Evolutionary conservation across 2,797 vertebrate genomes (phyloP).

Genomic region (Enteromius unitaeniatus): DNA sequence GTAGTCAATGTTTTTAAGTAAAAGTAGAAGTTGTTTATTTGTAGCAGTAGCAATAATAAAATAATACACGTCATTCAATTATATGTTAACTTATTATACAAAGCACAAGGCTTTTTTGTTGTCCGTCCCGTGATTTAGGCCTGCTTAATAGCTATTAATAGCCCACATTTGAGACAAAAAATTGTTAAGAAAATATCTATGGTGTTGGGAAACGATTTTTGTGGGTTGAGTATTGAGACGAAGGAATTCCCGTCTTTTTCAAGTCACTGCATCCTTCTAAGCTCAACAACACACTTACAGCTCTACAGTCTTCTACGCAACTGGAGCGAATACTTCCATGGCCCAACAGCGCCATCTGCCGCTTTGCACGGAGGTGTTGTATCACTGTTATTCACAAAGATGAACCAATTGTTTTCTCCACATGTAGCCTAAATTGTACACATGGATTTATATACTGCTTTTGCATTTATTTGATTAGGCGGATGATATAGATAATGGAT

Average conservation of each 20-base stretch:
- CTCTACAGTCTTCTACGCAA: background rate
- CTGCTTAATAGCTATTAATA: background rate
- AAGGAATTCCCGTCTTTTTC: background rate
- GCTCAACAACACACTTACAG: background rate
- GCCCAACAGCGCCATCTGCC: constrained; percentile 77
- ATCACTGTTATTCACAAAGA: background rate
- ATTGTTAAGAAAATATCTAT: background rate
- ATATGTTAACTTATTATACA: background rate
- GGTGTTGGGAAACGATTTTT: background rate
- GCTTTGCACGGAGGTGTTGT: constrained; percentile 41
- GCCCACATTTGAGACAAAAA: background rate
- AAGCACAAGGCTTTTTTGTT: background rate
- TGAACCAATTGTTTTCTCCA: background rate
- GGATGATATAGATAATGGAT: background rate
- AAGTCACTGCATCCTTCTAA: background rate
- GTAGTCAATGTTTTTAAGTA: too few species aligned
- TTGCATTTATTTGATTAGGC: background rate
- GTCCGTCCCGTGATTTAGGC: background rate
- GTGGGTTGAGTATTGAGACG: background rate
- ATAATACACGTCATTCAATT: background rate
- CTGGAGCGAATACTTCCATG: constrained; percentile 56
- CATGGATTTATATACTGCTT: background rate
- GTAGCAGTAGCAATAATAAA: background rate
- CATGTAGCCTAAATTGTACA: background rate
- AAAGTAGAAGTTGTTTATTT: background rate